Base-by-base conservation (phyloP, 1,140 invertebrate species). In the Achatina immaculata region DNA sequence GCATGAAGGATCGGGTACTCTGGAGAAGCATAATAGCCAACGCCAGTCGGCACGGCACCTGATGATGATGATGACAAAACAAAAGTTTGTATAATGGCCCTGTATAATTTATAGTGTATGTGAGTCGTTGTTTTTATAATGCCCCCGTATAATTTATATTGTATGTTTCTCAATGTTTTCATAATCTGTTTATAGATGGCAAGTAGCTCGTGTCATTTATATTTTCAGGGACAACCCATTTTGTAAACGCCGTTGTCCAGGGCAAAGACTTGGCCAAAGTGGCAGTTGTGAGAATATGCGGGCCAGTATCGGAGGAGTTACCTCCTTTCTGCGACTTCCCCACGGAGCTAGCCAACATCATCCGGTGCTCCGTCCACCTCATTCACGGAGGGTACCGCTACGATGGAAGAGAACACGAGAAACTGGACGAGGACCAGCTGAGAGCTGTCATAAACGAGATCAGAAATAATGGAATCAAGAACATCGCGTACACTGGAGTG, bases 241-340 rank as follows among this genome's bases (percentile, higher is more conserved):
- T 90, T 82, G 85, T 90, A 4, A 90, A 90, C 74, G 90, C 90
- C 31, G 84, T 88, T 4, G 81, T 90, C 28, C 87, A 90, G 78
- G 76, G 87, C 11, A 86, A 86, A 81, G 71, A 83, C 73, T 80
- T 90, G 36, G 83, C 84, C 36, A 85, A 81, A 74, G 87, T 90
- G 16, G 82, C 85, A 6, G 86, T 90, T 11, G 86, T 90, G 19
- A 82, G 90, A 43, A 80, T 90, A 21, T 90, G 90, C 82, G 88
- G 89, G 9, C 83, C 88, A 14, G 85, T 86, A 16, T 89, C 89
- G 6, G 73, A 65, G 31, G 82, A 84, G 16, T 65, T 88, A 0
- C 88, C 87, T 21, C 90, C 90, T 14, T 89, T 89, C 45, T 68
- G 81, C 43, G 88, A 90, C 74, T 88, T 89, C 73, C 88, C 88